Evolutionary conservation across 2,888 invertebrate genomes (phyloP).

Genomic region (Xanthia togata): DNA sequence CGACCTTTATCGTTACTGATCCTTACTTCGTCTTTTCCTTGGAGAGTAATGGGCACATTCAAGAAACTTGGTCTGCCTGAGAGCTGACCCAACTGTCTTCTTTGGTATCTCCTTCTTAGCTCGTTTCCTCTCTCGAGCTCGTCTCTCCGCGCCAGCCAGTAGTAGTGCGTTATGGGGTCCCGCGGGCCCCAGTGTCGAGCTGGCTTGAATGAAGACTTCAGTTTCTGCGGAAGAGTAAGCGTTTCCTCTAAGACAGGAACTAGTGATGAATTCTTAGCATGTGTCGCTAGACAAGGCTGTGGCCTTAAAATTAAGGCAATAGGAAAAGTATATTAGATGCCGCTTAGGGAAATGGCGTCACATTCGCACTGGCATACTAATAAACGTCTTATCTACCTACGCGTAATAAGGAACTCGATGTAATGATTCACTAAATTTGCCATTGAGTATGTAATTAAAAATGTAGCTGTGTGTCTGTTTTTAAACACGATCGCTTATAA

Average conservation of each 20-base stretch:
- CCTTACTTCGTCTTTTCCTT: constrained; percentile 37
- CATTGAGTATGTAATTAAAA: background rate
- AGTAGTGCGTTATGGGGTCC: constrained; percentile 86
- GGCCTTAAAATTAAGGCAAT: constrained; percentile 65
- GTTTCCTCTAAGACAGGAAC: constrained; percentile 62
- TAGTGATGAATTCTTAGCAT: constrained; percentile 59
- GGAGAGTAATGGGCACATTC: constrained; percentile 55
- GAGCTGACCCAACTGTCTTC: constrained; percentile 78
- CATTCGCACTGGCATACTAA: constrained; percentile 60
- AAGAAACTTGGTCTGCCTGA: constrained; percentile 74
- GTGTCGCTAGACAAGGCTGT: constrained; percentile 65
- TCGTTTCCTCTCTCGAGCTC: constrained; percentile 69
- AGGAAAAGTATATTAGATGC: constrained; percentile 55
- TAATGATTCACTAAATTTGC: constrained; percentile 23
- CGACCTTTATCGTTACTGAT: constrained; percentile 71
- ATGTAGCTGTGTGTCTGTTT: constrained; percentile 7
- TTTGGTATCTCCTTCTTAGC: constrained; percentile 67
- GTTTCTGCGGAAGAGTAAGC: constrained; percentile 77
- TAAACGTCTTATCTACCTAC: constrained; percentile 18
- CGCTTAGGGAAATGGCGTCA: constrained; percentile 55
- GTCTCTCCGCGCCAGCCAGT: constrained; percentile 83
- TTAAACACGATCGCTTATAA: background rate
- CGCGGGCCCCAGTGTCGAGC: constrained; percentile 87
- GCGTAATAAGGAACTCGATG: constrained; percentile 39
- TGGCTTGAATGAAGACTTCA: constrained; percentile 83